A percentile compares a stretch with the other conserved stretches of the same genome.
Conservation (phyloP, 2,888 invertebrate species). For the Exocentrus adspersus region DNA sequence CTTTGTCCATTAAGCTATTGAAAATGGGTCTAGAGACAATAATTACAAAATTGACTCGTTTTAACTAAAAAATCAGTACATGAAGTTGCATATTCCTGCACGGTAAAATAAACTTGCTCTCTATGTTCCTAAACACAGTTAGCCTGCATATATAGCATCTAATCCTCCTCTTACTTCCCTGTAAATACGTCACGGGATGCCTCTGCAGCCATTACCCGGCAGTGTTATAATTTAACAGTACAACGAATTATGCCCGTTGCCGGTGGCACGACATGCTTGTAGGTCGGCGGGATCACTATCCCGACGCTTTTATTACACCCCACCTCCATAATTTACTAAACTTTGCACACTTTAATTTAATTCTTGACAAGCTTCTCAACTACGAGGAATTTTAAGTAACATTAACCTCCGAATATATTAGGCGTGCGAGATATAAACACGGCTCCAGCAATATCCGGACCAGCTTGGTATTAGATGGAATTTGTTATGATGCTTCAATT, state of each 20-base stretch:
- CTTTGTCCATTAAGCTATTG: no score
- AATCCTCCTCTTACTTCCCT: not conserved
- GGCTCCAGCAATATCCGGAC: constrained; percentile 8
- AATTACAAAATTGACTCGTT: no score
- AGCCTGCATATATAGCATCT: no score
- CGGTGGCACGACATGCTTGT: constrained; percentile 25
- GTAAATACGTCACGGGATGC: not conserved
- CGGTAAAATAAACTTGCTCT: no score
- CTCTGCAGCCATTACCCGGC: not conserved
- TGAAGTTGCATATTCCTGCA: no score
- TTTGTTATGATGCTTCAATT: not conserved
- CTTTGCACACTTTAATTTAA: constrained; percentile 45
- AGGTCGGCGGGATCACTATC: constrained; percentile 37
- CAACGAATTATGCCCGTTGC: constrained; percentile 26
- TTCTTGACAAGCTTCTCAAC: constrained; percentile 43
- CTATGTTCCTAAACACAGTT: no score
- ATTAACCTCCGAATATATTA: constrained; percentile 42
- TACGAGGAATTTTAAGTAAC: constrained; percentile 39
- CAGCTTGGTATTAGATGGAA: constrained; percentile 2
- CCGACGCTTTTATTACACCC: constrained; percentile 38
- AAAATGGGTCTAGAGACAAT: no score
- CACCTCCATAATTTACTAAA: constrained; percentile 41
- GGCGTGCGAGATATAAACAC: constrained; percentile 30
- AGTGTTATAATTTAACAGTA: constrained; percentile 35
- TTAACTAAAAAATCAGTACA: no score